Evolutionary conservation across 2,113 vertebrate genomes (phyloP).

Genomic region (Larimichthys crocea): DNA sequence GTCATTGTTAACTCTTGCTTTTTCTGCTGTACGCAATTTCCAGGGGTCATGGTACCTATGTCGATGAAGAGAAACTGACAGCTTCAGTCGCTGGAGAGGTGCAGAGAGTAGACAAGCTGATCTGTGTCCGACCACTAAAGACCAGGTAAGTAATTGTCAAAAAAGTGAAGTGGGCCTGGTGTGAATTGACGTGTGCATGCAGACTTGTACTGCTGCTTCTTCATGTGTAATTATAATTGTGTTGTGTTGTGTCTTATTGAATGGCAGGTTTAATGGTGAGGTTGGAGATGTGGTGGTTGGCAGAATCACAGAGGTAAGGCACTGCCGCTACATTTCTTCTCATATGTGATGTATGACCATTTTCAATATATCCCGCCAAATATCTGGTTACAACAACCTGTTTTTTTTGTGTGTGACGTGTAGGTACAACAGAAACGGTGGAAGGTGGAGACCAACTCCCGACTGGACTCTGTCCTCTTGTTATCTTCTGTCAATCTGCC

Average conservation of each 20-base stretch:
- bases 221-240: not conserved
- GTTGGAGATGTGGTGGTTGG: constrained; percentile 97
- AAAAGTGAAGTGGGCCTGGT: not conserved
- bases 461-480: constrained; percentile 93
- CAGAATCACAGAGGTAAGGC: constrained; percentile 93
- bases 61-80: constrained; percentile 94
- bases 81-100: constrained; percentile 96
- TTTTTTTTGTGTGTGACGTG: not conserved
- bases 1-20: not conserved
- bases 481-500: constrained; percentile 96
- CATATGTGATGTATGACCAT: not conserved
- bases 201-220: not conserved
- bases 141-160: constrained; percentile 81
- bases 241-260: not conserved
- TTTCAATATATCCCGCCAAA: not conserved
- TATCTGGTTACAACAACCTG: not conserved
- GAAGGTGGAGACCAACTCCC: constrained; percentile 97
- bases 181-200: not conserved
- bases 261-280: constrained; percentile 92
- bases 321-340: not conserved
- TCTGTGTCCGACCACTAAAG: constrained; percentile 94
- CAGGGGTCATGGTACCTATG: constrained; percentile 96
- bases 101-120: constrained; percentile 95
- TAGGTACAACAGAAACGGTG: constrained; percentile 98
- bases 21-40: no score